phyloP scores from a whole-genome alignment of 1,140 invertebrate genomes.

The Drosophila ananassae region DNA sequence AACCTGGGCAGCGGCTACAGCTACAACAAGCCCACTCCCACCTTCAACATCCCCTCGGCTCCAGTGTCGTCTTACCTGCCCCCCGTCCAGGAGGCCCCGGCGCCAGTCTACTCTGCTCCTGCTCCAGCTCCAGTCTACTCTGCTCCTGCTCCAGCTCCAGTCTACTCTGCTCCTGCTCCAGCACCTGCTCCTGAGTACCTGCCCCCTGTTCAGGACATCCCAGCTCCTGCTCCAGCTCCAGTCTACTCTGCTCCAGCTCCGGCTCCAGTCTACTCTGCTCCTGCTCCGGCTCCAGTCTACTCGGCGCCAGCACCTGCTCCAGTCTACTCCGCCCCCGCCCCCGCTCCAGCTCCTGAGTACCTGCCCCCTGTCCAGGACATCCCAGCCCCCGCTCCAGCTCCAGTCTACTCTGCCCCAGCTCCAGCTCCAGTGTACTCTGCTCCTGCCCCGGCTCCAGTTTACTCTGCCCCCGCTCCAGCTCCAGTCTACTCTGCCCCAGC shows the following conservation, averaged over 20 bases:
- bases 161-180: not conserved
- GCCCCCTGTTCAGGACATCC: not conserved
- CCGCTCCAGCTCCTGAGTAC: constrained; percentile 23
- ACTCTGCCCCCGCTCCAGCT: constrained; percentile 40
- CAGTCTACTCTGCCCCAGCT: constrained; percentile 31
- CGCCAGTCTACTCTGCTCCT: constrained; percentile 34
- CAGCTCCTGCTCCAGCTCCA: constrained; percentile 20
- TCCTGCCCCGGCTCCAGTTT: constrained; percentile 19
- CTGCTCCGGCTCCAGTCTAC: constrained; percentile 40
- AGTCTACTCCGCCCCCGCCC: not conserved
- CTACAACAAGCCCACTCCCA: constrained; percentile 64
- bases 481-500: constrained; percentile 40
- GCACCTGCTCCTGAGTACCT: constrained; percentile 30
- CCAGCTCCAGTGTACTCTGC: constrained; percentile 41
- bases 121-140: constrained; percentile 22
- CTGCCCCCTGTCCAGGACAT: constrained; percentile 50
- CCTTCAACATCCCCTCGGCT: constrained; percentile 62
- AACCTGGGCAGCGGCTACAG: constrained; percentile 61
- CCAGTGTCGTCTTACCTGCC: constrained; percentile 20
- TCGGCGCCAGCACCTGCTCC: constrained; percentile 45
- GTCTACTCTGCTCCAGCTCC: constrained; percentile 45
- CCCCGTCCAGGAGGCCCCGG: constrained; percentile 10
- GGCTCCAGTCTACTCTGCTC: constrained; percentile 25
- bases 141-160: constrained; percentile 28
- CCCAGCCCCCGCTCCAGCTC: constrained; percentile 42